A percentile compares a stretch with the other conserved stretches of the same genome.
These are phyloP conservation scores for Phlogophora meticulosa DNA, from an alignment of 2,888 invertebrate species.

Conservation along the genomic window DNA sequence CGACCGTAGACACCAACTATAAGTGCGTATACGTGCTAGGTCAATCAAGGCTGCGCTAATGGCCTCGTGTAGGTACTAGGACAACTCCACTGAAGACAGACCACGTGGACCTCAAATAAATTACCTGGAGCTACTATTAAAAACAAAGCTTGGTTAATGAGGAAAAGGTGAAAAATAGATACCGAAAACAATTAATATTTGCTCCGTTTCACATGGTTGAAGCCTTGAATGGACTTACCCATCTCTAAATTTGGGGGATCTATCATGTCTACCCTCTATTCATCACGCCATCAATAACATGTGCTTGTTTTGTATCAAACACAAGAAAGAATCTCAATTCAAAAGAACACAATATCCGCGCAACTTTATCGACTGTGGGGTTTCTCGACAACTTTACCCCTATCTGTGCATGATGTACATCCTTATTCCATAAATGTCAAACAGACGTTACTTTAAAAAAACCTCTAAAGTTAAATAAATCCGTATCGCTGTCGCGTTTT, in stretches of 20 bases:
- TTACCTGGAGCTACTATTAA: neutral
- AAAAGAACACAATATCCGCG: neutral
- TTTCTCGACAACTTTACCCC: constrained; percentile 15
- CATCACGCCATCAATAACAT: neutral
- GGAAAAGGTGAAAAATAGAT: neutral
- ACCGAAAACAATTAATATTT: too few species aligned
- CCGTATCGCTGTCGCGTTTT: neutral
- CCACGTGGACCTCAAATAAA: constrained; percentile 10
- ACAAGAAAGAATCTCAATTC: neutral
- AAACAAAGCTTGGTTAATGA: neutral
- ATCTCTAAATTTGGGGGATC: neutral
- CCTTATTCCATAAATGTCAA: constrained; percentile 34
- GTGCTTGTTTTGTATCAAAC: neutral
- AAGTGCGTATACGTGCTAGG: neutral
- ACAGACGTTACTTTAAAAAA: constrained; percentile 16
- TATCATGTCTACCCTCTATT: neutral
- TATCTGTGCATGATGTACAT: neutral
- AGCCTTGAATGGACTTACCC: neutral
- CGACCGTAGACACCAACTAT: neutral
- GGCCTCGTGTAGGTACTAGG: neutral
- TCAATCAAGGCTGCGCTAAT: neutral
- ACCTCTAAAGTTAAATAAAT: constrained; percentile 4
- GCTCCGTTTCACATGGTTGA: too few species aligned
- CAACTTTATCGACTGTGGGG: constrained; percentile 10
- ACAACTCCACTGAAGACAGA: neutral